Evolutionary conservation across 2,113 vertebrate species (phyloP), one percentile per base, ranked within the genome.

Genomic region (Hippocampus guttulatus): DNA sequence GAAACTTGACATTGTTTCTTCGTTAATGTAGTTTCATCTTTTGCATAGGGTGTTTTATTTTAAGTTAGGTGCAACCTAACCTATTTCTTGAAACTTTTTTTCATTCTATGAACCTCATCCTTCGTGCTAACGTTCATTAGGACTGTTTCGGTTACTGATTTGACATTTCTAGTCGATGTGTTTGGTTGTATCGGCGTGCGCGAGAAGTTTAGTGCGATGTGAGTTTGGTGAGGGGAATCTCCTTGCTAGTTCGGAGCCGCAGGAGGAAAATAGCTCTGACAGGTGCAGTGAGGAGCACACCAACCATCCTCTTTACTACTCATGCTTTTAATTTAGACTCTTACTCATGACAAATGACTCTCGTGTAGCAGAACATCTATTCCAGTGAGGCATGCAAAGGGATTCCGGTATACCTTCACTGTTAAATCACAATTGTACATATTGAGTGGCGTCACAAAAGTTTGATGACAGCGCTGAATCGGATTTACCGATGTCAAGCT

Each of bases 251-350:
- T 81, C 71, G 75, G 82, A 74, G 52, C 74, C 82, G 69, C 70
- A 51, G 71, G 84, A 43, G 78, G 40, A 76, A 87, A 88, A 85
- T 84, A 83, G 69, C 84, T 69, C 60, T 3, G 79, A 88, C 90
- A 91, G 91, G 88, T 91, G 89, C 89, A 87, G 76, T 2, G 11
- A 73, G 68, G 40, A 27, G 68, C 65, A 71, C 27, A 72, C 27
- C 63, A 41, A 63, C 64, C 72, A 72, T 49, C 71, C 67, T 71
- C 69, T 79, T 74, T 63, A 52, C 88, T 41, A 78, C 81, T 89
- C 88, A 87, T 74, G 71, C 78, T 85, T 89, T 90, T 82, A 85
- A 83, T 85, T 89, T 89, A 89, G 87, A 86, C 8, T 72, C 82
- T 87, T 87, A 84, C 83, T 85, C 81, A 87, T 76, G 73, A 81